Evolutionary conservation across 2,888 invertebrate genomes (phyloP).

Genomic region (Drosophila rellima): DNA sequence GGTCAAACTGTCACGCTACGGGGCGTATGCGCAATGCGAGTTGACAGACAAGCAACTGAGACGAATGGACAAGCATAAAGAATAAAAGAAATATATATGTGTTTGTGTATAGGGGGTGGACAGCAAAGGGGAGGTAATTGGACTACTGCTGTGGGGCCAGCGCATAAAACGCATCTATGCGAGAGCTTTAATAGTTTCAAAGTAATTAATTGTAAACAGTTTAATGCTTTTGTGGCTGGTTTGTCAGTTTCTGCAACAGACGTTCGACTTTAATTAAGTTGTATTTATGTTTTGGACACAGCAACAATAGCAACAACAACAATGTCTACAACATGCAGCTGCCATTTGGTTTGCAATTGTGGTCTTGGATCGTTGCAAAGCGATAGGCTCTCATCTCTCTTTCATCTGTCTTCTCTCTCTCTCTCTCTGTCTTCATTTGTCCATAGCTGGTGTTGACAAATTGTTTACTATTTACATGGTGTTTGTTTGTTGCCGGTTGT

Average conservation of each 20-base stretch:
- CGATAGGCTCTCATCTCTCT: constrained; percentile 7
- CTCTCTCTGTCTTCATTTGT: not conserved
- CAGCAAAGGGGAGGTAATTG: constrained; percentile 12
- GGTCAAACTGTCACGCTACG: constrained; percentile 62
- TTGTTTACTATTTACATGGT: constrained; percentile 72
- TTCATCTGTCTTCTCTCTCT: not conserved
- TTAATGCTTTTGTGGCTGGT: constrained; percentile 49
- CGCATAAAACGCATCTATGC: constrained; percentile 29
- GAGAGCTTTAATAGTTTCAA: constrained; percentile 54
- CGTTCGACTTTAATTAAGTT: constrained; percentile 73
- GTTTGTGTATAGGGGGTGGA: not conserved
- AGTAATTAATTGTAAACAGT: constrained; percentile 76
- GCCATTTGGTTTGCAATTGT: constrained; percentile 18
- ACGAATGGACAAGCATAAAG: constrained; percentile 14
- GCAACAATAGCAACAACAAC: constrained; percentile 18
- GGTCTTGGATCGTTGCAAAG: constrained; percentile 23
- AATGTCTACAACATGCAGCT: constrained; percentile 17
- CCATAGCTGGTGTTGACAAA: constrained; percentile 60
- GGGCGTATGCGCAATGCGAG: constrained; percentile 66
- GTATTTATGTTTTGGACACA: constrained; percentile 76
- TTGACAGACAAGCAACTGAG: constrained; percentile 44
- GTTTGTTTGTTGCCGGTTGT: constrained; percentile 56
- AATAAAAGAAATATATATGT: constrained; percentile 11
- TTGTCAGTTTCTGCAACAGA: constrained; percentile 37
- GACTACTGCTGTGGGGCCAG: constrained; percentile 24